A percentile compares a stretch with the other conserved stretches of the same genome.
phyloP scores from a whole-genome alignment of 2,888 invertebrate genomes.

The Heliconius erato region DNA sequence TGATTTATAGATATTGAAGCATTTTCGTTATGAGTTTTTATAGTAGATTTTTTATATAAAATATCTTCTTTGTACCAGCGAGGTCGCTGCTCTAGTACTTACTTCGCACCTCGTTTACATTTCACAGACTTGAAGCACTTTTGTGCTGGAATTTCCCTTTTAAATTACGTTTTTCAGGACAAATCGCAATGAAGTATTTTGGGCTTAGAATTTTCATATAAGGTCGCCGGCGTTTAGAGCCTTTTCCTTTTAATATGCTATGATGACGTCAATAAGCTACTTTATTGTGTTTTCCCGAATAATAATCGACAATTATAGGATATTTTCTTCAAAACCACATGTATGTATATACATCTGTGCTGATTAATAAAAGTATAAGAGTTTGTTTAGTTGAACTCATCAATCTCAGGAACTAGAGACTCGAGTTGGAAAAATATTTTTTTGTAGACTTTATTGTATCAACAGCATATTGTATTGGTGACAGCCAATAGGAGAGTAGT shows the following conservation, averaged over 20 bases:
- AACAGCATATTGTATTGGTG: no score
- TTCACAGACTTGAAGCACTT: constrained; percentile 42
- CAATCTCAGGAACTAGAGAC: no score
- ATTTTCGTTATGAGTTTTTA: background rate
- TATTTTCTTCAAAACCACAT: background rate
- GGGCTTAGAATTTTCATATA: background rate
- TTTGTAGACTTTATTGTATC: no score
- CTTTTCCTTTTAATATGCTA: background rate
- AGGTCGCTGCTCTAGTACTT: background rate
- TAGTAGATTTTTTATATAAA: background rate
- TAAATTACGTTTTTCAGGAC: constrained; percentile 37
- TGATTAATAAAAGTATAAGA: no score
- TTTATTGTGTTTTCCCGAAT: background rate
- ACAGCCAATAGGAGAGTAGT: no score
- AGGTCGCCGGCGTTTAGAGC: background rate
- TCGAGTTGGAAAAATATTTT: no score
- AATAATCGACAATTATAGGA: background rate
- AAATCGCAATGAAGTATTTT: constrained; percentile 33
- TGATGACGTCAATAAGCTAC: background rate
- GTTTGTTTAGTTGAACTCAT: no score
- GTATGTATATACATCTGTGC: background rate
- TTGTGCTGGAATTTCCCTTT: constrained; percentile 43
- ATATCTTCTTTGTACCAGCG: background rate
- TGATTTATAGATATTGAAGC: background rate
- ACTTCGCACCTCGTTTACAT: constrained; percentile 45